Conservation (phyloP, 2,888 invertebrate genomes). For the Antheraea yamamai region DNA sequence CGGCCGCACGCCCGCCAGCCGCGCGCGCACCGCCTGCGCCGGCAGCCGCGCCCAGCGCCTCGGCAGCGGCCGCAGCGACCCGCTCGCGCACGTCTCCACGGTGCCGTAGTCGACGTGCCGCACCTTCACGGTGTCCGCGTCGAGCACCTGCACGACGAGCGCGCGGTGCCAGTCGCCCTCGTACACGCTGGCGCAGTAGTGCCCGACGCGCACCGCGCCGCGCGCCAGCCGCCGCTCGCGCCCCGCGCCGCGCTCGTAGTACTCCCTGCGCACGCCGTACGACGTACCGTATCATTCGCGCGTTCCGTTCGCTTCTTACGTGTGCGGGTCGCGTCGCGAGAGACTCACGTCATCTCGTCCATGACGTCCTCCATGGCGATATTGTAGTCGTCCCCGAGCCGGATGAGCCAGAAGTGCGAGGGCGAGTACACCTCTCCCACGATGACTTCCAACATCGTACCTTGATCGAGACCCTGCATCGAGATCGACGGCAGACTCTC, state of each 20-base stretch:
- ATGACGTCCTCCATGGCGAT: conserved; percentile 70
- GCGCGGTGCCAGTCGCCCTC: conserved; percentile 79
- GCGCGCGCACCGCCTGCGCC: conserved; percentile 77
- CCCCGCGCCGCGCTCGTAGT: conserved; percentile 57
- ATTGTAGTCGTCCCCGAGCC: conserved; percentile 55
- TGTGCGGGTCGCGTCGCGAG: no score
- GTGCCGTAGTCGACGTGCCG: conserved; percentile 84
- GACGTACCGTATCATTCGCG: no score
- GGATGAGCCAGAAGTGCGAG: conserved; percentile 81
- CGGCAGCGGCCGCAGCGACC: conserved; percentile 59
- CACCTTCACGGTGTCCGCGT: conserved; percentile 55
- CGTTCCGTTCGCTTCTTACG: no score
- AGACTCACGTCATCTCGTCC: conserved; percentile 76
- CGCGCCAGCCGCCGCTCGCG: conserved; percentile 48
- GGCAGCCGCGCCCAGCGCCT: conserved; percentile 66
- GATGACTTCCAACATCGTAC: conserved; percentile 62
- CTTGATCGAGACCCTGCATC: conserved; percentile 41
- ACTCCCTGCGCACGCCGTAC: conserved; percentile 41
- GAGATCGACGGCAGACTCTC: conserved; percentile 53
- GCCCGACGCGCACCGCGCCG: conserved; percentile 67
- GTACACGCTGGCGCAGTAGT: conserved; percentile 73
- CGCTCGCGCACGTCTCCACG: conserved; percentile 54
- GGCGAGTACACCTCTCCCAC: conserved; percentile 82
- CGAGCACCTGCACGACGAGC: conserved; percentile 64
- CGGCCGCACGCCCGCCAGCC: conserved; percentile 74